Evolutionary conservation across 2,797 vertebrate species (phyloP).

Genomic region (Calcarius lapponicus): DNA sequence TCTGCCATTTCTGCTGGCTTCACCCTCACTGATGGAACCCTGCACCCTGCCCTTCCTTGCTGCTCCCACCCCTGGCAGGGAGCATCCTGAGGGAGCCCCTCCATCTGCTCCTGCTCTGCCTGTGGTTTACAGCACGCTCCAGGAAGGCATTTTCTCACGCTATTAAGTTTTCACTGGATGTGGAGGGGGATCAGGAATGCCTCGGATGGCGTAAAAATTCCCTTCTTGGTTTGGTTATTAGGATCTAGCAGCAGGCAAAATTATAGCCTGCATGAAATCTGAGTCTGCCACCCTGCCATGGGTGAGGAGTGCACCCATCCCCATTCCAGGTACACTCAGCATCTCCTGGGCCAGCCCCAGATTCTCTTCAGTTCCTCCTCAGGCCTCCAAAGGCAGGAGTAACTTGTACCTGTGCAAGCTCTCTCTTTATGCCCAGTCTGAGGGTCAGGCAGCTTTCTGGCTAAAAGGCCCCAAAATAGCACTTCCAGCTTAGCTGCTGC

Average conservation of each 20-base stretch:
- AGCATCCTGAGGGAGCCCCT: not conserved
- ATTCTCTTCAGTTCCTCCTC: not conserved
- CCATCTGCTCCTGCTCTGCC: slow-evolving; percentile 51
- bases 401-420: not conserved
- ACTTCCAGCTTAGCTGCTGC: not conserved
- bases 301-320: not conserved
- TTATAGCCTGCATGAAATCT: slow-evolving; percentile 13
- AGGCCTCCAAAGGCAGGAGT: not conserved
- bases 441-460: not conserved
- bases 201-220: not conserved
- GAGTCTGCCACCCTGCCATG: not conserved
- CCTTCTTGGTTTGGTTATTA: slow-evolving; percentile 36
- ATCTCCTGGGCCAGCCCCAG: not conserved
- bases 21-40: not conserved
- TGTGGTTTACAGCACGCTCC: not conserved
- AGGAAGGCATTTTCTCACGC: slow-evolving; percentile 65
- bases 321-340: not conserved
- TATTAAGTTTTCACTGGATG: slow-evolving; percentile 69
- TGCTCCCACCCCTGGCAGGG: not conserved
- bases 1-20: not conserved
- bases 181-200: slow-evolving; percentile 28
- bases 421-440: not conserved
- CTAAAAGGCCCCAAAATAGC: not conserved
- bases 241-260: not conserved
- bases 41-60: not conserved